phyloP scores from a whole-genome alignment of 1,140 invertebrate species.

The Tribolium castaneum region DNA sequence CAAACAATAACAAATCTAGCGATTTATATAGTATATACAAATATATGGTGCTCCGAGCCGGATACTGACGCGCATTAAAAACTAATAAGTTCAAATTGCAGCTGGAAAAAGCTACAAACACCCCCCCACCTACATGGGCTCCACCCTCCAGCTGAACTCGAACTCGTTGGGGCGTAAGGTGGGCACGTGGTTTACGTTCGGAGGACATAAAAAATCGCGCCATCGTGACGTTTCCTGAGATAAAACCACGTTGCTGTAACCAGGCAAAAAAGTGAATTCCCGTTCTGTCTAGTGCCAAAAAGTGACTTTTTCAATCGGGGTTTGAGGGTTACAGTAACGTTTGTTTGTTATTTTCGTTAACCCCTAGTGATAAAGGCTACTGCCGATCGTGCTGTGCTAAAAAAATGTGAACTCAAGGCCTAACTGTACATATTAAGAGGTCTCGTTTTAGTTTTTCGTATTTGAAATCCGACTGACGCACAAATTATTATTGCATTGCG shows the following conservation, averaged over 20 bases:
- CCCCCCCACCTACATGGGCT: conserved; percentile 65
- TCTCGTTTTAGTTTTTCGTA: not conserved
- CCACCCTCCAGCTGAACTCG: conserved; percentile 58
- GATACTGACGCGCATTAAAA: too few relatives aligned
- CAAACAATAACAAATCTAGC: too few relatives aligned
- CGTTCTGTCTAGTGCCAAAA: conserved; percentile 2
- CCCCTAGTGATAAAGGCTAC: conserved; percentile 54
- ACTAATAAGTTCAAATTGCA: conserved; percentile 45
- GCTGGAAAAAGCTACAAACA: conserved; percentile 67
- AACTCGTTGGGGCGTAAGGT: conserved; percentile 70
- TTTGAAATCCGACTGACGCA: not conserved
- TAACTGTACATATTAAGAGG: conserved; percentile 43
- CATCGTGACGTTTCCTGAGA: conserved; percentile 67
- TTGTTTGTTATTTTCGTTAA: not conserved
- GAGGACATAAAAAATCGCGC: conserved; percentile 68
- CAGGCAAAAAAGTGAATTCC: not conserved
- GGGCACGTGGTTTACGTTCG: conserved; percentile 72
- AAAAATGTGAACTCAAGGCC: conserved; percentile 46
- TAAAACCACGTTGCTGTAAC: conserved; percentile 66
- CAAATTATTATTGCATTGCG: not conserved
- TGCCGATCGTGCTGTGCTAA: conserved; percentile 54
- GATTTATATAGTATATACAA: too few relatives aligned
- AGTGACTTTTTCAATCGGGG: not conserved
- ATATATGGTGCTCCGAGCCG: too few relatives aligned
- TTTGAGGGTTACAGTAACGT: not conserved